These are phyloP conservation scores for Hippopotamus amphibius DNA, from an alignment of 2,113 vertebrate genomes.

Conservation along the genomic window DNA sequence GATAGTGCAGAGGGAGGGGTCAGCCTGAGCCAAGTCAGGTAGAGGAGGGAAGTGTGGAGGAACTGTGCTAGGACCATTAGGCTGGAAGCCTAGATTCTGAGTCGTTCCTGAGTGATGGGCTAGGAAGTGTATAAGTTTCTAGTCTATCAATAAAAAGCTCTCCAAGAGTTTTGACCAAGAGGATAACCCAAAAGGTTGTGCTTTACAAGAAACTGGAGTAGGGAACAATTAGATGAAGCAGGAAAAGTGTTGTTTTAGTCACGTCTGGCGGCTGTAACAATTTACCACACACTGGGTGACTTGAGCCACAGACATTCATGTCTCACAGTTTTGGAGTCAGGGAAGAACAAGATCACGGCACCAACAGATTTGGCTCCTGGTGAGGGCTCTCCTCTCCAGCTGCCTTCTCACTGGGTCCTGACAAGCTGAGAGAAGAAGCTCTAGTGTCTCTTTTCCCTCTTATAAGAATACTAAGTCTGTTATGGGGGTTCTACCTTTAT, in stretches of 20 bases:
- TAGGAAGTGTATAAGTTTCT: background rate
- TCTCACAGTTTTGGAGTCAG: background rate
- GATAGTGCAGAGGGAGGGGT: background rate
- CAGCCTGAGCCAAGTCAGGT: background rate
- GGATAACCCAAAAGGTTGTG: background rate
- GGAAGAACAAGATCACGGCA: background rate
- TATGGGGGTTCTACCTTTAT: background rate
- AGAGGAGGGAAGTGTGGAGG: background rate
- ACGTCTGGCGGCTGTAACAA: background rate
- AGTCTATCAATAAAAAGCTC: background rate
- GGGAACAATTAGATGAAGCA: background rate
- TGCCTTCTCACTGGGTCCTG: background rate
- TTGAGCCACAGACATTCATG: background rate
- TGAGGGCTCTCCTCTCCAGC: background rate
- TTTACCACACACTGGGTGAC: background rate
- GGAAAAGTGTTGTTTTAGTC: background rate
- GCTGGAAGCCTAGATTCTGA: background rate
- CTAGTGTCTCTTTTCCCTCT: background rate
- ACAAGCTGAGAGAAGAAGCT: background rate
- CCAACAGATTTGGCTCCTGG: background rate
- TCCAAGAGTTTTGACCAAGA: background rate
- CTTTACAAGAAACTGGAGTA: background rate
- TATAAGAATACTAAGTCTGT: background rate
- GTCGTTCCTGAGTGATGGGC: background rate
- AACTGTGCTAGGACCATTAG: background rate